phyloP scores from a whole-genome alignment of 2,888 invertebrate genomes.

The Perithous albicinctus region DNA sequence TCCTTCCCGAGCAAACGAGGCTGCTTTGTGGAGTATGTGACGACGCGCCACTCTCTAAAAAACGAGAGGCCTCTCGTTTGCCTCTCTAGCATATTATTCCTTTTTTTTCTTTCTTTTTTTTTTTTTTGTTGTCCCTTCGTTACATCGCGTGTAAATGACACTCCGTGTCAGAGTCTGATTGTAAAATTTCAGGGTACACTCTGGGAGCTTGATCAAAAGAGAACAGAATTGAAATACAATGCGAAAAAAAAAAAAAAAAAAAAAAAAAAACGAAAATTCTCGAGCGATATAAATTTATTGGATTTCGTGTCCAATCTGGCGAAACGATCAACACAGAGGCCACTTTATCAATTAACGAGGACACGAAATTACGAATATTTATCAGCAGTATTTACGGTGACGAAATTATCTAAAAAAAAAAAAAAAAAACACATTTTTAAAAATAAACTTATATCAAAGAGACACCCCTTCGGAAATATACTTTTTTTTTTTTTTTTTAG shows the following conservation, averaged over 20 bases:
- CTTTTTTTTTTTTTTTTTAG: too few species aligned
- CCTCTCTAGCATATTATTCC: background rate
- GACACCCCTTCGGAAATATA: too few species aligned
- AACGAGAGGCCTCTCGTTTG: conserved; percentile 25
- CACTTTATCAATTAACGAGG: background rate
- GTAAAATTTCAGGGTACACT: conserved; percentile 16
- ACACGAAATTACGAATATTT: background rate
- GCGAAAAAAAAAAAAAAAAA: background rate
- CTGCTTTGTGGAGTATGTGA: background rate
- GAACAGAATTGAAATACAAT: background rate
- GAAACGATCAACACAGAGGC: background rate
- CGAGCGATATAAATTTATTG: background rate
- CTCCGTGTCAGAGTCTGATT: conserved; percentile 39
- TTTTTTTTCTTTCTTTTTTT: background rate
- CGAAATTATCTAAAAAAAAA: too few species aligned
- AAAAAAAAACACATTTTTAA: too few species aligned
- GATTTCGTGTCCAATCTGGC: background rate
- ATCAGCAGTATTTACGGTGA: background rate
- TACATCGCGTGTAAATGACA: conserved; percentile 33
- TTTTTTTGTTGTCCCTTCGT: conserved; percentile 1
- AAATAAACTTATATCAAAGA: too few species aligned
- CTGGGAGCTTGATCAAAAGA: conserved; percentile 27
- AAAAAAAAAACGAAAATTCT: too few species aligned
- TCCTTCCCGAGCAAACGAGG: conserved; percentile 23
- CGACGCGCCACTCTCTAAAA: conserved; percentile 9